These are phyloP conservation scores for Micromussa lordhowensis DNA, from an alignment of 92 coral and sea anemone genomes.

Conservation along the genomic window DNA sequence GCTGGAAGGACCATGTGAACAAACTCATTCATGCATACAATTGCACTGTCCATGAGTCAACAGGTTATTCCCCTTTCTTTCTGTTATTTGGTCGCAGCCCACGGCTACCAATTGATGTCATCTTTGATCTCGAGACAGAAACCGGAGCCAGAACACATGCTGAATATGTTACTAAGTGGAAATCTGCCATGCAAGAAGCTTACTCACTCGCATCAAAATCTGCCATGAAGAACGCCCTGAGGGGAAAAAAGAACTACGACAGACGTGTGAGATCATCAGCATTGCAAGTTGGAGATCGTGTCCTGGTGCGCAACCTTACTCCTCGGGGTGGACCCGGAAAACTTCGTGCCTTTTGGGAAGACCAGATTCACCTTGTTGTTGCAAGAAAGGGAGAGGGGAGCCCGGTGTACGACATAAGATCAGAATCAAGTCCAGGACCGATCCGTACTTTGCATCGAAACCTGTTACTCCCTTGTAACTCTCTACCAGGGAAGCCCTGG, in stretches of 20 bases:
- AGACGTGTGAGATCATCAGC: conserved; percentile 43
- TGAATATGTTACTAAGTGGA: too few species aligned
- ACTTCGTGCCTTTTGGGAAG: conserved; percentile 25
- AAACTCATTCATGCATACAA: conserved; percentile 65
- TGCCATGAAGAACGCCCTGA: conserved; percentile 17
- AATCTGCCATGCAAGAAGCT: background rate
- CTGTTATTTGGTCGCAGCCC: too few species aligned
- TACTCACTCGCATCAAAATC: background rate
- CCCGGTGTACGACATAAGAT: conserved; percentile 26
- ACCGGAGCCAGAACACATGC: background rate
- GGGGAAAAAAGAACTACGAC: conserved; percentile 38
- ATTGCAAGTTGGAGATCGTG: conserved; percentile 47
- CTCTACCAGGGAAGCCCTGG: too few species aligned
- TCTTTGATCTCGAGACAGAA: too few species aligned
- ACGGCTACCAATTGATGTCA: background rate
- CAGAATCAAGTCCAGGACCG: conserved; percentile 3
- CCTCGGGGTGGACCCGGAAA: conserved; percentile 59
- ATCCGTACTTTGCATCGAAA: background rate
- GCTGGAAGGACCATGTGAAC: conserved; percentile 67
- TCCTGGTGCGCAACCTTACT: conserved; percentile 56
- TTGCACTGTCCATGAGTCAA: conserved; percentile 56
- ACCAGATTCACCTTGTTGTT: conserved; percentile 27
- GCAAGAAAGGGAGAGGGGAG: conserved; percentile 41
- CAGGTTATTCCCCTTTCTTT: conserved; percentile 58
- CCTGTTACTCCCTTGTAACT: background rate